phyloP scores from a whole-genome alignment of 1,140 invertebrate genomes.

The Orius insidiosus region DNA sequence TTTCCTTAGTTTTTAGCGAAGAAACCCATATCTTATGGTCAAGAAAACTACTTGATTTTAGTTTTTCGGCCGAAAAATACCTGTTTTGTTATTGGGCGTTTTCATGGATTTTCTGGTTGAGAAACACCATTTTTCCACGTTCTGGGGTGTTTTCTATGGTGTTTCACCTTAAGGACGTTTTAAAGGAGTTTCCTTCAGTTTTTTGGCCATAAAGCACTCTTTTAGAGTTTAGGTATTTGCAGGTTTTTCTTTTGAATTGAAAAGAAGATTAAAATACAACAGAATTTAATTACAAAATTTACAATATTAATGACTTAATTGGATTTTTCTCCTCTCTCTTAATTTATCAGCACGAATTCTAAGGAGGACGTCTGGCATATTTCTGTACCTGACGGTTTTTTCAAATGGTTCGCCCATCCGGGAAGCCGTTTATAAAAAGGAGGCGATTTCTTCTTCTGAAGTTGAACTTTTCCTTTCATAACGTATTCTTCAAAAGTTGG shows the following conservation, averaged over 20 bases:
- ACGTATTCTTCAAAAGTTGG: conserved; percentile 36
- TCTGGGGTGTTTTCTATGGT: too few relatives aligned
- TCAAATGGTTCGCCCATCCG: conserved; percentile 43
- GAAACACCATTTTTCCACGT: too few relatives aligned
- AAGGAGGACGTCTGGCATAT: conserved; percentile 30
- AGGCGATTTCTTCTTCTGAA: conserved; percentile 41
- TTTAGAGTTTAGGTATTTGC: too few relatives aligned
- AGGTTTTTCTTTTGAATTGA: not conserved
- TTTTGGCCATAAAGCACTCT: too few relatives aligned
- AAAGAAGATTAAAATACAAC: not conserved
- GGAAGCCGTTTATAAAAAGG: conserved; percentile 49
- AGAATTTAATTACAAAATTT: not conserved
- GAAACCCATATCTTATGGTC: too few relatives aligned
- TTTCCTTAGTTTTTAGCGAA: too few relatives aligned
- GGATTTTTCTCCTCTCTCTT: not conserved
- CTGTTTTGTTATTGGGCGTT: too few relatives aligned
- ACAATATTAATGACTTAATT: conserved; percentile 9
- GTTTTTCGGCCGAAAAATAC: too few relatives aligned
- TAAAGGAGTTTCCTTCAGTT: too few relatives aligned
- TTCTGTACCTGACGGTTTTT: conserved; percentile 45
- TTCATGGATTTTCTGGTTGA: too few relatives aligned
- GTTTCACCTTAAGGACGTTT: too few relatives aligned
- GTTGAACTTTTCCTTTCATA: conserved; percentile 51
- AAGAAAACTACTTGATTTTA: too few relatives aligned
- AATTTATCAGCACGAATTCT: conserved; percentile 31